A percentile compares a stretch with the other conserved stretches of the same genome.
These are phyloP conservation scores for Dendropsophus ebraccatus DNA, from an alignment of 2,113 vertebrate genomes.

Conservation along the genomic window DNA sequence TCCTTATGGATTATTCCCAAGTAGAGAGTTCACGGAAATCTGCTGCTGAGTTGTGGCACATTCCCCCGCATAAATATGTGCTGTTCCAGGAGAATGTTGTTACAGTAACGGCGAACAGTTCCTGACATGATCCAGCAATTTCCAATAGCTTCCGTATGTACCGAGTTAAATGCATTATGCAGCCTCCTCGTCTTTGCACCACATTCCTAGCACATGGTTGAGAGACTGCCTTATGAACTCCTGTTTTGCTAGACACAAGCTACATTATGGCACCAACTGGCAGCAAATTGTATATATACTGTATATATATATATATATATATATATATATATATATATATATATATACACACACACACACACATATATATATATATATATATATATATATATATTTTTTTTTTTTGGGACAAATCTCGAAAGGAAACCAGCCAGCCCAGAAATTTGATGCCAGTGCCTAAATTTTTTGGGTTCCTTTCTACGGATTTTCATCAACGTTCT, in stretches of 20 bases:
- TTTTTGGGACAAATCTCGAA: background rate
- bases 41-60: background rate
- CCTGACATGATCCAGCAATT: background rate
- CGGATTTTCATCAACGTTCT: background rate
- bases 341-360: too few relatives aligned
- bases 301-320: too few relatives aligned
- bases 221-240: background rate
- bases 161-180: background rate
- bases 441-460: background rate
- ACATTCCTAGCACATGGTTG: background rate
- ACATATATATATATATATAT: too few relatives aligned
- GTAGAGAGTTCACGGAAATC: background rate
- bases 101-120: background rate
- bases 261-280: background rate
- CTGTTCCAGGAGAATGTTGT: background rate
- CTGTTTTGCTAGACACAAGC: background rate
- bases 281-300: background rate
- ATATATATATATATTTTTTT: too few relatives aligned
- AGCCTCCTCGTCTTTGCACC: background rate
- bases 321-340: too few relatives aligned
- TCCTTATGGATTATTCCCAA: conserved; percentile 7
- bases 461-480: background rate
- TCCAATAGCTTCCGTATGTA: background rate
- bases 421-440: background rate
- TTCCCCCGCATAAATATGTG: background rate